Evolutionary conservation across 2,113 vertebrate genomes (phyloP).

Genomic region (Archilochus colubris): DNA sequence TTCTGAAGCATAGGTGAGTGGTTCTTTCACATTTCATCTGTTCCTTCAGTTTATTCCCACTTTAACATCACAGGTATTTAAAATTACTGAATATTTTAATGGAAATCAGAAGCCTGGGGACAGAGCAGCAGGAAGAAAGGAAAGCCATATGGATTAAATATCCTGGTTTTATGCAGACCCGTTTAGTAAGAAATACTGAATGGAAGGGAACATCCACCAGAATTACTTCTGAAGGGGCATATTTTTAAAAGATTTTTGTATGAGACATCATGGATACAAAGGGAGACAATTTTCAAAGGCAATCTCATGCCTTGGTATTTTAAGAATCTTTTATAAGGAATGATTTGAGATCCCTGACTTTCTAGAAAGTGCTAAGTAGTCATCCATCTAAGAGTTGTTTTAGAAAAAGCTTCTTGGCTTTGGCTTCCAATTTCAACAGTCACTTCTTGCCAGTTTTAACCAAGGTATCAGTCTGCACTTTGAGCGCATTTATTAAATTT

Average conservation of each 20-base stretch:
- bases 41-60: neutral
- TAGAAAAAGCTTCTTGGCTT: neutral
- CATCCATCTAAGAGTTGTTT: neutral
- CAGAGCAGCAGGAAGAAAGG: neutral
- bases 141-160: conserved; percentile 7
- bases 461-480: neutral
- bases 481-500: neutral
- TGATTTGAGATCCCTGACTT: neutral
- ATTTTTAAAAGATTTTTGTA: conserved; percentile 29
- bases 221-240: conserved; percentile 26
- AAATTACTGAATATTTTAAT: neutral
- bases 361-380: conserved; percentile 30
- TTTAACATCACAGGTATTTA: neutral
- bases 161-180: neutral
- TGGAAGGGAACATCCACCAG: conserved; percentile 4
- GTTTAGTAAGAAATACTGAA: neutral
- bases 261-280: conserved; percentile 45
- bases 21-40: neutral
- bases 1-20: neutral
- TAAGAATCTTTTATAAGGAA: conserved; percentile 15
- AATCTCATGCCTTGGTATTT: conserved; percentile 41
- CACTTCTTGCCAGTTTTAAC: neutral
- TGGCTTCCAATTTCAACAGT: neutral
- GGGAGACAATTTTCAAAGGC: conserved; percentile 45
- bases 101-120: neutral